These are phyloP conservation scores for Quadroppia sp. DNA, from an alignment of 2,888 invertebrate genomes.

Conservation along the genomic window DNA sequence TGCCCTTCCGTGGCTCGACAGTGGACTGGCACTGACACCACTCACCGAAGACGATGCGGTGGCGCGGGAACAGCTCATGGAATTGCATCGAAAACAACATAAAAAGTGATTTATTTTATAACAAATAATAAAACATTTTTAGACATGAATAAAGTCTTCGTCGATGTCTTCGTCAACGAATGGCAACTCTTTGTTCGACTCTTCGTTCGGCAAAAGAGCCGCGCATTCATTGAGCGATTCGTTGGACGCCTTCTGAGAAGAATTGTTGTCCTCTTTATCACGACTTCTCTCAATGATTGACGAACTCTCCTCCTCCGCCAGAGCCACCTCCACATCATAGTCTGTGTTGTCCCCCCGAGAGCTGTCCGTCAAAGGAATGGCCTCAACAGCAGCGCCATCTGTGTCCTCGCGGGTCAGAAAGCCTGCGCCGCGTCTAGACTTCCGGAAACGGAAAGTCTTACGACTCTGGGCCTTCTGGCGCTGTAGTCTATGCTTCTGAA, in stretches of 20 bases:
- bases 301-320: conserved; percentile 32
- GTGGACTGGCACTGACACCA: conserved; percentile 47
- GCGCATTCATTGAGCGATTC: conserved; percentile 24
- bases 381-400: conserved; percentile 16
- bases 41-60: conserved; percentile 42
- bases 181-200: not conserved
- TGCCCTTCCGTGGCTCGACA: conserved; percentile 57
- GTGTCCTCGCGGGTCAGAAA: conserved; percentile 44
- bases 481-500: conserved; percentile 65
- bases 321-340: not conserved
- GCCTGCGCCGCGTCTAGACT: conserved; percentile 49
- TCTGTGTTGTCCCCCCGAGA: not conserved
- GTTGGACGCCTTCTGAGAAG: not conserved
- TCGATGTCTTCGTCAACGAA: conserved; percentile 17
- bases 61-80: conserved; percentile 44
- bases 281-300: conserved; percentile 2
- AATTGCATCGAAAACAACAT: conserved; percentile 38
- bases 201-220: conserved; percentile 29
- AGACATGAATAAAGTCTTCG: not conserved
- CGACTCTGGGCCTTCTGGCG: conserved; percentile 88
- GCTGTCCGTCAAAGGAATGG: conserved; percentile 4
- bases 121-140: not conserved
- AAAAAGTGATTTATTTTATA: not conserved
- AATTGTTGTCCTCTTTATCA: not conserved
- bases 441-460: conserved; percentile 68